Conservation (phyloP, 2,888 invertebrate genomes). For the Heteromurus nitidus region DNA sequence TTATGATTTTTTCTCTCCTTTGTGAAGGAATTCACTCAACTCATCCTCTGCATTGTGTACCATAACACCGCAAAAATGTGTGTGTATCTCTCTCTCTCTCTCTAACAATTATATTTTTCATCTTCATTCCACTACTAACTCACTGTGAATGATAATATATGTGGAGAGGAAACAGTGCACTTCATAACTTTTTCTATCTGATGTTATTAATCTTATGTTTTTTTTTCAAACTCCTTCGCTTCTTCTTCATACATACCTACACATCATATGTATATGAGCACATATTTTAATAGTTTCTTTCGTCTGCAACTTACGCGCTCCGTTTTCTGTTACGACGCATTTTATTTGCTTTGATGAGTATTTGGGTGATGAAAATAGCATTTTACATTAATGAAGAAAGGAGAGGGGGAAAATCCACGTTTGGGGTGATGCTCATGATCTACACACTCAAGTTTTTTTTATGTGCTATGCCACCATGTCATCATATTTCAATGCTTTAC, state of each 20-base stretch:
- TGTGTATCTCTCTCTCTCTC: no score
- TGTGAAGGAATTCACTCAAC: slow-evolving; percentile 5
- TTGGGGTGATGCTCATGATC: background rate
- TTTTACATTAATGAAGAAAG: background rate
- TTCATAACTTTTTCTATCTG: no score
- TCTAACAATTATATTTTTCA: background rate
- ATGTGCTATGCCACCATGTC: slow-evolving; percentile 15
- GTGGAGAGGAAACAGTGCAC: slow-evolving; percentile 4
- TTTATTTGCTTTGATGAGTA: slow-evolving; percentile 63
- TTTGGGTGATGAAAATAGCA: slow-evolving; percentile 56
- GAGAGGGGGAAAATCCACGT: no score
- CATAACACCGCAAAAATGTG: no score
- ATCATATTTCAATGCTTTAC: slow-evolving; percentile 6
- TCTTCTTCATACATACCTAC: background rate
- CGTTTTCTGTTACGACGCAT: slow-evolving; percentile 41
- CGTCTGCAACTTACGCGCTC: no score
- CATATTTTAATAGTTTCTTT: no score
- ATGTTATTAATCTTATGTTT: no score
- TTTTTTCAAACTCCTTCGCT: no score
- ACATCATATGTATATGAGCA: background rate
- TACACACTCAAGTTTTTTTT: background rate
- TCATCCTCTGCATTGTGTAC: background rate
- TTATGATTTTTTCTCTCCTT: slow-evolving; percentile 23
- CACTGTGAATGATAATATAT: slow-evolving; percentile 3
- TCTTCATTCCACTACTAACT: background rate